Evolutionary conservation across 2,888 invertebrate species (phyloP).

Genomic region (Hirtodrosophila alboralis): DNA sequence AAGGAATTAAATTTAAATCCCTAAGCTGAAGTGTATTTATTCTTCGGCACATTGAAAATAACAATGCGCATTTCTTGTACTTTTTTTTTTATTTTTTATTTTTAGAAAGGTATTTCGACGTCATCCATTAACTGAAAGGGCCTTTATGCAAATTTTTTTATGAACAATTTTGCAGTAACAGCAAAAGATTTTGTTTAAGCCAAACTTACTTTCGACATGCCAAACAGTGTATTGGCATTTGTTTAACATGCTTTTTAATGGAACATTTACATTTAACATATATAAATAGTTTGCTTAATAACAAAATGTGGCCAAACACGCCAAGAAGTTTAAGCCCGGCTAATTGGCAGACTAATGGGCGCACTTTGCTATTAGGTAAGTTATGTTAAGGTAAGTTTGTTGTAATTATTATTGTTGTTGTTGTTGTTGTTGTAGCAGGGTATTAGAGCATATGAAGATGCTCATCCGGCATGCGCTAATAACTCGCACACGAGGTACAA

Average conservation of each 20-base stretch:
- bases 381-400: conserved; percentile 1
- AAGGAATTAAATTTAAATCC: no score
- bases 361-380: conserved; percentile 17
- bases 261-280: conserved; percentile 1
- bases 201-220: conserved; percentile 17
- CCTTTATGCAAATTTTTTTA: no score
- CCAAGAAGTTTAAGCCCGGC: conserved; percentile 23
- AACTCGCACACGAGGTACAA: conserved; percentile 41
- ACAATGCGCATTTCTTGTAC: no score
- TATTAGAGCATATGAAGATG: conserved; percentile 69
- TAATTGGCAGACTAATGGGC: conserved; percentile 59
- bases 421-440: conserved; percentile 14
- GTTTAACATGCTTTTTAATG: conserved; percentile 33
- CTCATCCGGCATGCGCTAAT: conserved; percentile 76
- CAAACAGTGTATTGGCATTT: conserved; percentile 10
- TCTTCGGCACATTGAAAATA: no score
- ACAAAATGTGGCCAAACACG: conserved; percentile 44
- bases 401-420: conserved; percentile 1
- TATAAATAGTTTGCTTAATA: conserved; percentile 17
- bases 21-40: no score
- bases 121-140: no score
- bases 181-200: neutral
- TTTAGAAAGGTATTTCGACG: no score
- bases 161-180: no score
- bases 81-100: no score